A percentile compares a stretch with the other conserved stretches of the same genome.
These are phyloP conservation scores for Zygogramma bicolorata DNA, from an alignment of 2,888 invertebrate genomes.

Conservation along the genomic window DNA sequence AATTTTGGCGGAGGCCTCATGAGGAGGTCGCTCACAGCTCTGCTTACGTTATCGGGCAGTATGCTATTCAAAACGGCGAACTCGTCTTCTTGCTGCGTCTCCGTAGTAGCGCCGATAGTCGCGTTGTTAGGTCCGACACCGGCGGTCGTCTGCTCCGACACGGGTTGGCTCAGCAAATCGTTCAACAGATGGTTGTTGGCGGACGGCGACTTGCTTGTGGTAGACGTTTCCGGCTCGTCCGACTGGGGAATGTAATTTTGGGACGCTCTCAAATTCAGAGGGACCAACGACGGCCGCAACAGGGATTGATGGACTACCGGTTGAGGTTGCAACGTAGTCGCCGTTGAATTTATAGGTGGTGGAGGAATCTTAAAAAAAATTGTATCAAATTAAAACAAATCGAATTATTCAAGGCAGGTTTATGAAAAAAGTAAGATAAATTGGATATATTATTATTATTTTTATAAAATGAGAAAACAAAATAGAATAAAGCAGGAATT, in stretches of 20 bases:
- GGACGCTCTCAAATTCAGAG: constrained; percentile 48
- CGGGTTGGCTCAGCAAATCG: constrained; percentile 22
- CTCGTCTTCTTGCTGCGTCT: constrained; percentile 48
- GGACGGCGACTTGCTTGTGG: neutral
- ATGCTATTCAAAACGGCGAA: constrained; percentile 53
- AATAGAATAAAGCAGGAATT: too few species aligned
- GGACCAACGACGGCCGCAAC: constrained; percentile 29
- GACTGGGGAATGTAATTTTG: constrained; percentile 61
- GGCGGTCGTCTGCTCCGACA: neutral
- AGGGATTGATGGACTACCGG: constrained; percentile 46
- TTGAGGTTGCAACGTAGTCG: constrained; percentile 13
- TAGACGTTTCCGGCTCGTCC: constrained; percentile 29
- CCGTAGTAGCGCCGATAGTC: neutral
- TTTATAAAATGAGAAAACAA: too few species aligned
- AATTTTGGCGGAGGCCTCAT: constrained; percentile 64
- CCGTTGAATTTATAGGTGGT: constrained; percentile 2
- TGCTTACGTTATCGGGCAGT: constrained; percentile 58
- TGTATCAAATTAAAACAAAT: too few species aligned
- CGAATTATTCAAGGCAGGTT: too few species aligned
- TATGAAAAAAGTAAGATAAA: too few species aligned
- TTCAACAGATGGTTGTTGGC: constrained; percentile 15
- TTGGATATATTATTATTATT: too few species aligned
- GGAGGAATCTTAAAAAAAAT: constrained; percentile 30
- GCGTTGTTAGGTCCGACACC: too few species aligned
- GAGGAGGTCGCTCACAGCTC: constrained; percentile 58